Evolutionary conservation across 1,140 invertebrate genomes (phyloP), one percentile per base, ranked within the genome.

Genomic region (Philotrypesis tridentata): DNA sequence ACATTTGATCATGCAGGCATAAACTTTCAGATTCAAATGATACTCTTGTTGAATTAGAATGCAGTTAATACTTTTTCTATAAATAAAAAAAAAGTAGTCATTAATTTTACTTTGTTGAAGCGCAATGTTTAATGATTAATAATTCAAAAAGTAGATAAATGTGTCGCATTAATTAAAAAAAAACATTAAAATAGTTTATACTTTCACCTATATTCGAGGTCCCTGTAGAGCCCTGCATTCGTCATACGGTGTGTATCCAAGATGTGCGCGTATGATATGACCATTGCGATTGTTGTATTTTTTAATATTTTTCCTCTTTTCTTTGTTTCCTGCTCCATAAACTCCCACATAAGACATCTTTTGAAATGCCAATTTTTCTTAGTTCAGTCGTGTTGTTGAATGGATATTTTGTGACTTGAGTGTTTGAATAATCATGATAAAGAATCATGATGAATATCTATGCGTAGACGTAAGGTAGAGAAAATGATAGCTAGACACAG

Each of bases 401-500:
- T 84, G 82, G 82, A 85, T 80, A 81, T 37, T 74, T 73, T 71
- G 83, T 83, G 79, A 85, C 80, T 84, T 75, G 80, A 86, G 86
- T 86, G 86, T 88, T 88, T 86, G 85, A 86, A 86, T 83, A 88
- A 85, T 87, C 86, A 79, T 85, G 73, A 82, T 85, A 71, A 37
- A 85, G 77, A 79, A 81, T 82, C 82, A 84, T 83, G 83, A 86
- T 80, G 79, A 61, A 37, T 82, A 77, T 85, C 84, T 82, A 85
- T 76, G 75, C 70, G 80, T 89, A 88, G 86, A 84, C 74, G 86
- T 90, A 89, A 89, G 86, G 85, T 89, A 89, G 87, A 83, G 65
- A 83, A 86, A 75, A 83, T 43, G 82, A 85, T 90, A 90, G 88
- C 84, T 89, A 87, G 86, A 90, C 86, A 86, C 87, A 87, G 85